Base-by-base conservation (phyloP, 2,113 vertebrate species). In the Cheilinus undulatus region DNA sequence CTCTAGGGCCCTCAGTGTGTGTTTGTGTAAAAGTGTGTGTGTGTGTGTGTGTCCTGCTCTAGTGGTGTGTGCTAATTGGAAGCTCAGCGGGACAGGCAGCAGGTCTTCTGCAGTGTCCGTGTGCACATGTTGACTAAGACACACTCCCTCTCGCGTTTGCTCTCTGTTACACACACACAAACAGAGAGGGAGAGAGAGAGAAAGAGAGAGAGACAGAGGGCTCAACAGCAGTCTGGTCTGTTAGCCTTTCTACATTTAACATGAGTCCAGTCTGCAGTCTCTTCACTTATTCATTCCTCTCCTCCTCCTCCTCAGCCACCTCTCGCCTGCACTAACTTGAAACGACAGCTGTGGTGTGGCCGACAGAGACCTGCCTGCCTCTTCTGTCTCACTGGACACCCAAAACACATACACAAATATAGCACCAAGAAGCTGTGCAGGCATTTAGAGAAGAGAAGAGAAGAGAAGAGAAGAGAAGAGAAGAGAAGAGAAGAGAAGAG, bases 221-320 rank as follows among this genome's bases (percentile, higher is more conserved):
- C 93, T 94, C 94, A 95, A 91, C 93, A 88, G 89, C 91, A 88
- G 90, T 93, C 90, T 93, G 92, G 94, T 95, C 94, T 83, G 93
- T 96, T 95, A 95, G 95, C 93, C 93, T 95, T 95, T 94, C 93
- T 96, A 95, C 94, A 96, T 95, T 94, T 92, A 95, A 95, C 94
- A 96, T 93, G 94, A 92, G 93, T 93, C 90, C 85, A 87, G 86
- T 85, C 86, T 85, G 78, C 80, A 69, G 78, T 82, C 69, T 91
- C 84, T 83, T 93, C 82, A 92, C 88, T 92, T 88, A 92, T 92
- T 92, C 88, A 93, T 90, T 77, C 78, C 56, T 77, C 80, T 79
- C 65, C 69, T 54, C 53, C 74, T 82, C 66, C 72, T 78, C 64
- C 79, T 76, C 80, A 42, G 59, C 85, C 63, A 69, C 82, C 78